Evolutionary conservation across 2,888 invertebrate genomes (phyloP).

Genomic region (Oxycera nigricornis): DNA sequence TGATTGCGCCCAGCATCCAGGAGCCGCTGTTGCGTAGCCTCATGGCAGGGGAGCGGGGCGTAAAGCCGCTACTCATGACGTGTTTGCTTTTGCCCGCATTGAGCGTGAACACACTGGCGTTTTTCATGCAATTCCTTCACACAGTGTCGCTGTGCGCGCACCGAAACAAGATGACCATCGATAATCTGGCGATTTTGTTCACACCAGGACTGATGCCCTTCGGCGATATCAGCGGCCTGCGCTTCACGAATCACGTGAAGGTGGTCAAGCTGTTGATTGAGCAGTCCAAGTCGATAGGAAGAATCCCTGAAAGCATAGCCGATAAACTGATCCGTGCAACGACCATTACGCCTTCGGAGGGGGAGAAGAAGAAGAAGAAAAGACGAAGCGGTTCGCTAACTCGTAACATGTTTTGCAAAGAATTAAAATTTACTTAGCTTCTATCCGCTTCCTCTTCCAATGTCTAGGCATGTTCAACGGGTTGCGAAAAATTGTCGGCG

Average conservation of each 20-base stretch:
- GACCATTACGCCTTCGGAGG: constrained; percentile 20
- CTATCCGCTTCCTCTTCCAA: constrained; percentile 45
- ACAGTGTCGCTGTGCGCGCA: constrained; percentile 70
- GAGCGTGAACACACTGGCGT: constrained; percentile 80
- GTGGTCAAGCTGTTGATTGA: constrained; percentile 80
- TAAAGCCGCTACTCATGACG: constrained; percentile 68
- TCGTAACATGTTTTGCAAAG: constrained; percentile 64
- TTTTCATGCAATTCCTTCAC: constrained; percentile 72
- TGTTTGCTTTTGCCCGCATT: constrained; percentile 77
- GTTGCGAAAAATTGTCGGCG: constrained; percentile 78
- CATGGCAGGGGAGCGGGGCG: constrained; percentile 66
- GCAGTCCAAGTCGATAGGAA: constrained; percentile 77
- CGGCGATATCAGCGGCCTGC: constrained; percentile 70
- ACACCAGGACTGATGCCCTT: constrained; percentile 87
- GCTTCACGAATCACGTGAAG: constrained; percentile 73
- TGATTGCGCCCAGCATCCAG: constrained; percentile 75
- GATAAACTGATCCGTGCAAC: constrained; percentile 61
- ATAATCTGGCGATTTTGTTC: constrained; percentile 84
- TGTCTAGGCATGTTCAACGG: constrained; percentile 76
- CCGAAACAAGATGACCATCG: constrained; percentile 82
- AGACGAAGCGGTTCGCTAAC: constrained; percentile 86
- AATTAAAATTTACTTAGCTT: constrained; percentile 43
- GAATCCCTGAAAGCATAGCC: constrained; percentile 70
- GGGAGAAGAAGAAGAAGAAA: constrained; percentile 73
- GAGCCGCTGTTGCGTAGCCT: constrained; percentile 77